Conservation (phyloP, 2,113 vertebrate species). For the Callipepla californica region DNA sequence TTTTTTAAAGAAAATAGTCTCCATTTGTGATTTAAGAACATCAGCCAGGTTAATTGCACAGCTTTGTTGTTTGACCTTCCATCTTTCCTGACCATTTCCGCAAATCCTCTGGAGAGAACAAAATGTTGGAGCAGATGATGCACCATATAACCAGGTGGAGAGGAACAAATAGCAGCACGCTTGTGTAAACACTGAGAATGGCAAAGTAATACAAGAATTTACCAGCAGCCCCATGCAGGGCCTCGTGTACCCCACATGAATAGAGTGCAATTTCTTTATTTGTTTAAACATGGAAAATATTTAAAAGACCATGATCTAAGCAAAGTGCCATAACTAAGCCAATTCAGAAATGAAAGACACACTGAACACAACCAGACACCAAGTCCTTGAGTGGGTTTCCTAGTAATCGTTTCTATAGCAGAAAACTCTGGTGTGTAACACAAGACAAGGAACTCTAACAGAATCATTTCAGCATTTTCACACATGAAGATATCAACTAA, state of each 20-base stretch:
- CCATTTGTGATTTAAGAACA: background rate
- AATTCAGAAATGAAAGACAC: background rate
- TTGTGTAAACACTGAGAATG: background rate
- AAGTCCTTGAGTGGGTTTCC: background rate
- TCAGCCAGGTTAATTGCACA: slow-evolving; percentile 12
- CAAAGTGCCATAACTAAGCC: background rate
- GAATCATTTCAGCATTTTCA: background rate
- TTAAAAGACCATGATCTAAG: background rate
- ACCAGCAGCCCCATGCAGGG: background rate
- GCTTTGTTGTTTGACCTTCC: slow-evolving; percentile 42
- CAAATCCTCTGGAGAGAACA: background rate
- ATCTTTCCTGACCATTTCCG: background rate
- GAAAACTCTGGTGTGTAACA: background rate
- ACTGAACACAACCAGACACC: background rate
- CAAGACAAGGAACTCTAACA: background rate
- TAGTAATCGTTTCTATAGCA: accelerated
- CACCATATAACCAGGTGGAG: background rate
- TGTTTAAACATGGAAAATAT: background rate
- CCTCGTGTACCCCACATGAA: accelerated
- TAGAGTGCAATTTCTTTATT: background rate
- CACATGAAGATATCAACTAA: background rate
- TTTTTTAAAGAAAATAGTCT: background rate
- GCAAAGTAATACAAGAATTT: background rate
- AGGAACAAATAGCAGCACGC: background rate
- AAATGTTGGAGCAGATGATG: background rate